Evolutionary conservation across 2,888 invertebrate species (phyloP).

Genomic region (Cryptus viduatorius): DNA sequence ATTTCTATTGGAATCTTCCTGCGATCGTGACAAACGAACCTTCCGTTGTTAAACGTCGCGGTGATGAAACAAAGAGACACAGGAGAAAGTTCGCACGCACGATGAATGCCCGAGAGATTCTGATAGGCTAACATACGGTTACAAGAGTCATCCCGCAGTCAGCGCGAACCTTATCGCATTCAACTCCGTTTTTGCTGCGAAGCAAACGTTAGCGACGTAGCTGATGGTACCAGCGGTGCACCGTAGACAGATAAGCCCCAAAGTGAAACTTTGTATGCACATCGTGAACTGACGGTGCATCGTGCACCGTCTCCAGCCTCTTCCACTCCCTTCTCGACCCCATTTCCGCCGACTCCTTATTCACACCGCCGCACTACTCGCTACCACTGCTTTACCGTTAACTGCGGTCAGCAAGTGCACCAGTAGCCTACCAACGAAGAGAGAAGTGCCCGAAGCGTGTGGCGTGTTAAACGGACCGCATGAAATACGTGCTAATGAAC

Average conservation of each 20-base stretch:
- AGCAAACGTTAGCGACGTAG: slow-evolving; percentile 39
- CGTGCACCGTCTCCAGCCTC: slow-evolving; percentile 34
- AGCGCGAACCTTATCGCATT: slow-evolving; percentile 62
- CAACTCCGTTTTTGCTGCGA: slow-evolving; percentile 57
- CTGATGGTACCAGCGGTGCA: slow-evolving; percentile 47
- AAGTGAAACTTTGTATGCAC: slow-evolving; percentile 72
- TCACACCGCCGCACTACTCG: slow-evolving; percentile 37
- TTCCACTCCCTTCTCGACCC: slow-evolving; percentile 49
- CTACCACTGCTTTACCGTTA: slow-evolving; percentile 43
- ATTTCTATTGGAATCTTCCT: background rate
- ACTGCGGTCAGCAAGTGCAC: slow-evolving; percentile 55
- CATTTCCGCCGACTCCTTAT: slow-evolving; percentile 59
- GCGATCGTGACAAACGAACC: background rate
- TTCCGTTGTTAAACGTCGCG: background rate
- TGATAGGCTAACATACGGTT: slow-evolving; percentile 30
- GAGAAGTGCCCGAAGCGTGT: slow-evolving; percentile 32
- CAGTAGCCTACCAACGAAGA: slow-evolving; percentile 28
- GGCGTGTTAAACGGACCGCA: slow-evolving; percentile 54
- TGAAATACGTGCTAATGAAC: slow-evolving; percentile 64
- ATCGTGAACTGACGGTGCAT: slow-evolving; percentile 45
- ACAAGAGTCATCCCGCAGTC: slow-evolving; percentile 36
- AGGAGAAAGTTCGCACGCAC: slow-evolving; percentile 2
- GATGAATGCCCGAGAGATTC: background rate
- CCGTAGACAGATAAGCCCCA: slow-evolving; percentile 70
- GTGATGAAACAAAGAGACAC: background rate